phyloP scores from a whole-genome alignment of 53 echinoderm and acorn worm genomes.

The Antedon mediterranea region DNA sequence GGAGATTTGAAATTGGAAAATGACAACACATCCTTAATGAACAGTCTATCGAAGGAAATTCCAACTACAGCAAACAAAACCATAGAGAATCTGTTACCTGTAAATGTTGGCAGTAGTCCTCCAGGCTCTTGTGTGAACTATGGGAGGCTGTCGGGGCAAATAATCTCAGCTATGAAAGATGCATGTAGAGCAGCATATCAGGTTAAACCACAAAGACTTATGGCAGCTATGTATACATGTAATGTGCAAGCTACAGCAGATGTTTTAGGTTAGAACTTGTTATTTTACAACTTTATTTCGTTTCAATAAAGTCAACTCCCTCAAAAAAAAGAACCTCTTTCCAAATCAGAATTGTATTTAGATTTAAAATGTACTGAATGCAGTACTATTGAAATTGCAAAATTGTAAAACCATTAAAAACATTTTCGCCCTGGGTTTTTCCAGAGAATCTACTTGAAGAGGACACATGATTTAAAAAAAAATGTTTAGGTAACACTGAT shows the following conservation, averaged over 20 bases:
- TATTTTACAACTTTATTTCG: no score
- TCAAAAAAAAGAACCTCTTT: no score
- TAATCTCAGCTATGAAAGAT: constrained; percentile 90
- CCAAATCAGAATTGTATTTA: no score
- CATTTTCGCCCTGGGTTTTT: no score
- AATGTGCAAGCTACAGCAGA: constrained; percentile 92
- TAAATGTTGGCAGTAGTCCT: background rate
- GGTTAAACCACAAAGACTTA: constrained; percentile 73
- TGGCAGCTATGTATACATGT: constrained; percentile 97
- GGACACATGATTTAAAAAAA: no score
- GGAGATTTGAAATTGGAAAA: background rate
- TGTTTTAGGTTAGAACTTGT: constrained; percentile 58
- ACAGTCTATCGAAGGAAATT: background rate
- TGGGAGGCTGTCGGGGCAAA: constrained; percentile 89
- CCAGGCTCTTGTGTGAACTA: constrained; percentile 9
- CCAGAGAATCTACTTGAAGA: no score
- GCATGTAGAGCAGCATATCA: constrained; percentile 69
- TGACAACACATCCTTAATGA: no score
- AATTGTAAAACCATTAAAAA: no score
- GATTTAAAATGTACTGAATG: no score
- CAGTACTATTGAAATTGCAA: no score
- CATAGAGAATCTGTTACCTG: background rate
- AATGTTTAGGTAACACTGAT: no score
- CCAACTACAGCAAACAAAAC: background rate
- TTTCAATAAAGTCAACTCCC: no score